phyloP scores from a whole-genome alignment of 2,888 invertebrate species.

The Reticulitermes lucifugus region DNA sequence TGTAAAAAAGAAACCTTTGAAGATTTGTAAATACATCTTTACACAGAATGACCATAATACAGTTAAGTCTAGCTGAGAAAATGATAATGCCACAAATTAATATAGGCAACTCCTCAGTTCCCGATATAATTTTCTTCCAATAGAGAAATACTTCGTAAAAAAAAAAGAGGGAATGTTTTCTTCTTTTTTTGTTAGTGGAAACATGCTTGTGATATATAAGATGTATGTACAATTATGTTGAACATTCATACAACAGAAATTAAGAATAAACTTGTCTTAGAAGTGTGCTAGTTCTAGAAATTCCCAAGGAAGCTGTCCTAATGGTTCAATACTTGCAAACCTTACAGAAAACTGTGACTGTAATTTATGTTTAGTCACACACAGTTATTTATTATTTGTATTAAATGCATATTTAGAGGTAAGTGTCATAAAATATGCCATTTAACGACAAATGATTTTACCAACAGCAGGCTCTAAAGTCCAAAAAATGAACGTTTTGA shows the following conservation, averaged over 20 bases:
- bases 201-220: constrained; percentile 10
- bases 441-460: too few relatives aligned
- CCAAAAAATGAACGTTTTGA: too few relatives aligned
- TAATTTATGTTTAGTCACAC: neutral
- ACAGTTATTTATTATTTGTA: too few relatives aligned
- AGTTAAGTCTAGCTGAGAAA: too few relatives aligned
- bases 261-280: neutral
- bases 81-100: too few relatives aligned
- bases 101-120: neutral
- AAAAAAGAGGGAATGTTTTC: constrained; percentile 28
- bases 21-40: too few relatives aligned
- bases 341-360: neutral
- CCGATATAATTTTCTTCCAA: constrained; percentile 15
- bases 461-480: too few relatives aligned
- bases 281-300: constrained; percentile 17
- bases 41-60: too few relatives aligned
- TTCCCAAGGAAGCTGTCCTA: neutral
- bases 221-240: constrained; percentile 18
- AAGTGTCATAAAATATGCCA: too few relatives aligned
- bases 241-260: constrained; percentile 31
- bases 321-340: too few relatives aligned
- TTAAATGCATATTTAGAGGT: too few relatives aligned
- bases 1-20: too few relatives aligned
- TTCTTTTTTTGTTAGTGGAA: neutral
- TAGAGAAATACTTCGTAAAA: constrained; percentile 21